These are phyloP conservation scores for Lanius ludovicianus DNA, from an alignment of 2,113 vertebrate species.

Conservation along the genomic window DNA sequence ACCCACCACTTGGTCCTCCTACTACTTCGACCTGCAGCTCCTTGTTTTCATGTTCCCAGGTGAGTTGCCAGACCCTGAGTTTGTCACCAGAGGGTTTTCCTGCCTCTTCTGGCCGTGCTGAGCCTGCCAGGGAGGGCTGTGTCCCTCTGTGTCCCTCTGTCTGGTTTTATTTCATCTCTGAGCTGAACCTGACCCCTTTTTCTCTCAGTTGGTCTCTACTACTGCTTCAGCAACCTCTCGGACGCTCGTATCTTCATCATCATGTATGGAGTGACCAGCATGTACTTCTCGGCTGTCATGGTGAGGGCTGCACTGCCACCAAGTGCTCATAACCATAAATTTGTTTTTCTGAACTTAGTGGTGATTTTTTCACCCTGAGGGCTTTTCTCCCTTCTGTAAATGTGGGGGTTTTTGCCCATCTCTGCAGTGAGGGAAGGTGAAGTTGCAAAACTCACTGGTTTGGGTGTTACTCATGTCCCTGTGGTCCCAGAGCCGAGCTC, in stretches of 20 bases:
- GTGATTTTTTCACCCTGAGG: background rate
- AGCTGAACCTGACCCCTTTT: background rate
- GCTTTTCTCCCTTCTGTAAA: background rate
- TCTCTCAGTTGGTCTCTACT: slow-evolving; percentile 91
- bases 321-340: accelerated
- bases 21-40: slow-evolving; percentile 98
- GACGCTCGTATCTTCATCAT: slow-evolving; percentile 98
- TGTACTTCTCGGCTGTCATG: slow-evolving; percentile 99
- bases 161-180: background rate
- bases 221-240: slow-evolving; percentile 97
- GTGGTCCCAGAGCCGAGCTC: background rate
- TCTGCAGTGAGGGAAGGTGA: background rate
- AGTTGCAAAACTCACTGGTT: background rate
- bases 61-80: background rate
- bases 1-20: slow-evolving; percentile 98
- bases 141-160: background rate
- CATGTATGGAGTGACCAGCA: slow-evolving; percentile 99
- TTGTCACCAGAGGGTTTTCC: background rate
- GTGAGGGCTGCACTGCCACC: slow-evolving; percentile 62
- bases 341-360: background rate
- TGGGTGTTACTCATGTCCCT: accelerated
- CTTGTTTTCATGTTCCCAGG: slow-evolving; percentile 99
- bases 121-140: accelerated
- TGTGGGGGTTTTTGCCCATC: accelerated
- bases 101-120: accelerated